Evolutionary conservation across 92 coral and sea anemone genomes (phyloP).

Genomic region (Nematostella vectensis): DNA sequence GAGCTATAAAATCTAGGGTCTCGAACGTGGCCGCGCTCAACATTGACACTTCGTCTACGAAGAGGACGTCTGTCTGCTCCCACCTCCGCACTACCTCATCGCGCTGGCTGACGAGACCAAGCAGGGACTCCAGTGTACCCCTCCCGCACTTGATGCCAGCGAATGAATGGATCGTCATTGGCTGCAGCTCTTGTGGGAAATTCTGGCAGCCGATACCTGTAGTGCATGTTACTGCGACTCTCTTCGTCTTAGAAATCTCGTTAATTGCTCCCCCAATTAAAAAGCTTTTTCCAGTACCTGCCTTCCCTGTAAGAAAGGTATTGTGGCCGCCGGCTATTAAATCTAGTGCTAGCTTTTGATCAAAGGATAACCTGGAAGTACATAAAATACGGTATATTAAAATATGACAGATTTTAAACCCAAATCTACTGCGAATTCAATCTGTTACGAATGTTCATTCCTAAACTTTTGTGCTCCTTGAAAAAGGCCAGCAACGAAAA

Average conservation of each 20-base stretch:
- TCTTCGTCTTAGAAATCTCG: background rate
- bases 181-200: background rate
- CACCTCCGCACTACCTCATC: slow-evolving; percentile 18
- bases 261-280: background rate
- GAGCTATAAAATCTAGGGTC: slow-evolving; percentile 15
- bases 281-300: background rate
- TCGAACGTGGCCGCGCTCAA: slow-evolving; percentile 35
- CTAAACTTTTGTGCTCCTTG: no score
- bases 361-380: background rate
- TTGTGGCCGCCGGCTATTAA: background rate
- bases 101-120: slow-evolving; percentile 1
- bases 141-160: slow-evolving; percentile 17
- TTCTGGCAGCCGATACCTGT: background rate
- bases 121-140: slow-evolving; percentile 4
- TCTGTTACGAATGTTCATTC: no score
- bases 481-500: no score
- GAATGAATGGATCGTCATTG: slow-evolving; percentile 13
- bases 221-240: background rate
- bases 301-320: background rate
- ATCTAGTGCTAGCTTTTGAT: background rate
- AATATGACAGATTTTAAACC: no score
- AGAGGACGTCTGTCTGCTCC: slow-evolving; percentile 34
- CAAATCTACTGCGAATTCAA: no score
- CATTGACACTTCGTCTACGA: slow-evolving; percentile 47
- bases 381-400: no score